These are phyloP conservation scores for Cancer borealis DNA, from an alignment of 2,888 invertebrate species.

Conservation along the genomic window DNA sequence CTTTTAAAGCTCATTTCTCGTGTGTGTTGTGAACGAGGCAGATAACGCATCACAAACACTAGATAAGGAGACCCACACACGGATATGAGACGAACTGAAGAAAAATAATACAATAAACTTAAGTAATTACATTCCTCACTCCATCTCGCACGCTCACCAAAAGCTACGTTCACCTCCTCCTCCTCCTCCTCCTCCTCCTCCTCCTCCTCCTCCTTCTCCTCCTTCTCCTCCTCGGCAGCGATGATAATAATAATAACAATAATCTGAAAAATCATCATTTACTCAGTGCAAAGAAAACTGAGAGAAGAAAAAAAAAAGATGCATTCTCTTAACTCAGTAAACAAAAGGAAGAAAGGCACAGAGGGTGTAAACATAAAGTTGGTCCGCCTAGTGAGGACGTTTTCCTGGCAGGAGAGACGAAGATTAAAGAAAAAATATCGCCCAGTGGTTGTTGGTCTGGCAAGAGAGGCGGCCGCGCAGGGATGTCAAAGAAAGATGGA, in stretches of 20 bases:
- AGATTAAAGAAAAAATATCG: slow-evolving; percentile 45
- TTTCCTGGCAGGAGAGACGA: slow-evolving; percentile 29
- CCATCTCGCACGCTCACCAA: not conserved
- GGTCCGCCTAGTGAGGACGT: not conserved
- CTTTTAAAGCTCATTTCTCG: not conserved
- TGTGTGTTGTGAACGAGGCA: not conserved
- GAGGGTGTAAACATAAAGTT: slow-evolving; percentile 23
- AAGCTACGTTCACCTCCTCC: not conserved
- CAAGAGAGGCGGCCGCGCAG: slow-evolving; percentile 40
- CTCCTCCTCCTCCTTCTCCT: not conserved
- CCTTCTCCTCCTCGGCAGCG: too few relatives aligned
- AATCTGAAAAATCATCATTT: slow-evolving; percentile 34
- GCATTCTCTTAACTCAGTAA: not conserved
- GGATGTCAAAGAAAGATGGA: slow-evolving; percentile 73
- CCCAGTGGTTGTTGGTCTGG: slow-evolving; percentile 7
- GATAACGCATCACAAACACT: not conserved
- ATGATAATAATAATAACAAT: slow-evolving; percentile 28
- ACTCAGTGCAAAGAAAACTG: slow-evolving; percentile 25
- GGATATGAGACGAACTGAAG: slow-evolving; percentile 35
- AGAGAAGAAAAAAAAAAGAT: not conserved
- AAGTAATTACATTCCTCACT: slow-evolving; percentile 51
- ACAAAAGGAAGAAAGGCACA: slow-evolving; percentile 17
- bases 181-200: not conserved
- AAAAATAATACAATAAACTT: slow-evolving; percentile 49
- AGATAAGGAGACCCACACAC: not conserved